Conservation (phyloP, 1,140 invertebrate genomes). For the Copidosoma floridanum region DNA sequence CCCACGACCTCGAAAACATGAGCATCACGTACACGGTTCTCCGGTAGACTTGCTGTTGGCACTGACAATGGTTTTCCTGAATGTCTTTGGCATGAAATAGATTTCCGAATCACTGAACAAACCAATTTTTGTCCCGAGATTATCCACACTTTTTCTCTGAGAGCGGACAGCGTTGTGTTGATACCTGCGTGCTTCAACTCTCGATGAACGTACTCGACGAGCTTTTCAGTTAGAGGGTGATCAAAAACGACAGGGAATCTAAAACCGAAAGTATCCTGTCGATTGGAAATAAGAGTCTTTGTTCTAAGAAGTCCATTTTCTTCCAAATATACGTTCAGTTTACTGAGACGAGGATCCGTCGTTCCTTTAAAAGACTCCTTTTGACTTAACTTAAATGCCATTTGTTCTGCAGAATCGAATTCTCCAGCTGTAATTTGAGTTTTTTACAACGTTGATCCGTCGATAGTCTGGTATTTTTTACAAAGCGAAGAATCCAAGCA, state of each 20-base stretch:
- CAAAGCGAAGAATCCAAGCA: slow-evolving; percentile 33
- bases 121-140: background rate
- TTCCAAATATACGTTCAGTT: too few species aligned
- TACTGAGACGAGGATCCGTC: too few species aligned
- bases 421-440: background rate
- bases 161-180: background rate
- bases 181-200: background rate
- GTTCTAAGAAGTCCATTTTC: too few species aligned
- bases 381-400: slow-evolving; percentile 16
- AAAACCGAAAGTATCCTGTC: slow-evolving; percentile 10
- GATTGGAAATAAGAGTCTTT: too few species aligned
- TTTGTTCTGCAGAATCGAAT: background rate
- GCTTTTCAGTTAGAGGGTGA: background rate
- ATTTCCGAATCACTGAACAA: background rate
- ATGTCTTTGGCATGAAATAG: background rate
- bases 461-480: slow-evolving; percentile 18
- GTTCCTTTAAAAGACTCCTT: slow-evolving; percentile 19
- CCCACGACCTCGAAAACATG: slow-evolving; percentile 39
- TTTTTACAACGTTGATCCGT: background rate
- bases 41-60: slow-evolving; percentile 26
- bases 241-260: slow-evolving; percentile 35
- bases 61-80: background rate
- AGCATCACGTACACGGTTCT: slow-evolving; percentile 34
- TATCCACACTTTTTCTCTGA: background rate
- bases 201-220: background rate